Conservation (phyloP, 53 echinoderm and acorn worm genomes). For the Holothuria leucospilota region DNA sequence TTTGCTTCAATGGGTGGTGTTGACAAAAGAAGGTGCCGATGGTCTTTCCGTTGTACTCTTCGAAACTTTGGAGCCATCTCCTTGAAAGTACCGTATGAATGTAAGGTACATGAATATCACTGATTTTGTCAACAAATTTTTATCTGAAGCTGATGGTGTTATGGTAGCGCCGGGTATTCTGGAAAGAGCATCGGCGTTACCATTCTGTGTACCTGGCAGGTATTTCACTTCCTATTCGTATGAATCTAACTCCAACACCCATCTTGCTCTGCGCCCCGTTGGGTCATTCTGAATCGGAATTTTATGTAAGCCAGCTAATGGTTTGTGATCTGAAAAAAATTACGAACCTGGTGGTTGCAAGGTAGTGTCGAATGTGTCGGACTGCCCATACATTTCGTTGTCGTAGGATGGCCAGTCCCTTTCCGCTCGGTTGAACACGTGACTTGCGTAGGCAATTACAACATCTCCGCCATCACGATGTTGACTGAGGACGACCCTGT, state of each 20-base stretch:
- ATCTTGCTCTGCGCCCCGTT: slow-evolving; percentile 19
- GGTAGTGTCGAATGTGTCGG: no score
- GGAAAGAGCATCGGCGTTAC: slow-evolving; percentile 77
- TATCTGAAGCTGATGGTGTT: no score
- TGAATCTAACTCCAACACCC: slow-evolving; percentile 67
- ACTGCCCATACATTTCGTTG: no score
- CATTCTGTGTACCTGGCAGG: slow-evolving; percentile 63
- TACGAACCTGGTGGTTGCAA: no score
- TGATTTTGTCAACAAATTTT: no score
- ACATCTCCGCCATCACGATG: neutral
- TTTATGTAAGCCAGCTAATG: neutral
- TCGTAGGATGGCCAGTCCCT: no score
- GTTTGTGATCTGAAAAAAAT: neutral
- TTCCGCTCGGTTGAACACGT: slow-evolving; percentile 5
- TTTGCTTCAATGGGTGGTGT: no score
- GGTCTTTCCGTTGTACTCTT: no score
- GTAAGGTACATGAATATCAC: no score
- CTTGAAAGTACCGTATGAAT: no score
- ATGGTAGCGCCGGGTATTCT: slow-evolving; percentile 18
- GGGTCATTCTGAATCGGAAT: slow-evolving; percentile 14
- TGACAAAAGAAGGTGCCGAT: no score
- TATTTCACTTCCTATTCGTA: slow-evolving; percentile 68
- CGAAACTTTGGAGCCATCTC: no score
- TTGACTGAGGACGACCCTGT: slow-evolving; percentile 46
- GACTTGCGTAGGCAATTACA: neutral